phyloP scores from a whole-genome alignment of 2,888 invertebrate genomes.

The Julus scanicus region DNA sequence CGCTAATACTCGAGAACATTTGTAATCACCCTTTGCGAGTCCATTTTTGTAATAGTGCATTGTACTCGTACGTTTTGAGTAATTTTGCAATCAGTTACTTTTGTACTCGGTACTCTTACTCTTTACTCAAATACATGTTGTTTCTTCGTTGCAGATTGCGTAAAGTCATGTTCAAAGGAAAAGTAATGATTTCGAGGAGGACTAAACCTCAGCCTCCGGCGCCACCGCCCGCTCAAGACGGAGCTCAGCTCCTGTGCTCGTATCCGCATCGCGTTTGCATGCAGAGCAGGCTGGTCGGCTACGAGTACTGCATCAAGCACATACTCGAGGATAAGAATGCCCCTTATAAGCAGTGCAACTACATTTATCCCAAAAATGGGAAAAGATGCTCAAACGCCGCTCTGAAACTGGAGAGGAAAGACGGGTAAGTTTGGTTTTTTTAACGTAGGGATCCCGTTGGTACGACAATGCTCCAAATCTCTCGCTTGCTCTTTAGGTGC shows the following conservation, averaged over 20 bases:
- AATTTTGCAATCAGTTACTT: too few relatives aligned
- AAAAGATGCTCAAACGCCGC: slow-evolving; percentile 83
- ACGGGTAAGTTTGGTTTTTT: slow-evolving; percentile 69
- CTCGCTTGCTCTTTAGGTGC: neutral
- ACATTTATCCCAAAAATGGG: slow-evolving; percentile 75
- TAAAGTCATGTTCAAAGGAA: slow-evolving; percentile 23
- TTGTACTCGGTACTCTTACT: too few relatives aligned
- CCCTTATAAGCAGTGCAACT: slow-evolving; percentile 84
- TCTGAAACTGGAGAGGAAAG: slow-evolving; percentile 77
- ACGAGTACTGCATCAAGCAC: slow-evolving; percentile 82
- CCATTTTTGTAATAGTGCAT: too few relatives aligned
- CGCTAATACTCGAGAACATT: too few relatives aligned
- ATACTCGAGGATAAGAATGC: slow-evolving; percentile 85
- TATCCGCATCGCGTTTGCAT: slow-evolving; percentile 65
- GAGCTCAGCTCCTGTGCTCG: slow-evolving; percentile 58
- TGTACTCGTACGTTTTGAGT: too few relatives aligned
- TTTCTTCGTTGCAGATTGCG: too few relatives aligned
- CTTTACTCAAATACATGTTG: too few relatives aligned
- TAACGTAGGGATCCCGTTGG: too few relatives aligned
- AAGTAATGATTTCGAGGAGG: slow-evolving; percentile 3
- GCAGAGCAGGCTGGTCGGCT: slow-evolving; percentile 74
- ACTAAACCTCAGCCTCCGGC: slow-evolving; percentile 13
- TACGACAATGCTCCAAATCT: too few relatives aligned
- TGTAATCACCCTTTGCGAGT: too few relatives aligned
- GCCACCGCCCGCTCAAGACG: slow-evolving; percentile 40